Percentiles rank a stretch among this genome's conserved stretches.
Evolutionary conservation across 1,140 invertebrate species (phyloP).

Genomic region (Propsilocerus akamusi): DNA sequence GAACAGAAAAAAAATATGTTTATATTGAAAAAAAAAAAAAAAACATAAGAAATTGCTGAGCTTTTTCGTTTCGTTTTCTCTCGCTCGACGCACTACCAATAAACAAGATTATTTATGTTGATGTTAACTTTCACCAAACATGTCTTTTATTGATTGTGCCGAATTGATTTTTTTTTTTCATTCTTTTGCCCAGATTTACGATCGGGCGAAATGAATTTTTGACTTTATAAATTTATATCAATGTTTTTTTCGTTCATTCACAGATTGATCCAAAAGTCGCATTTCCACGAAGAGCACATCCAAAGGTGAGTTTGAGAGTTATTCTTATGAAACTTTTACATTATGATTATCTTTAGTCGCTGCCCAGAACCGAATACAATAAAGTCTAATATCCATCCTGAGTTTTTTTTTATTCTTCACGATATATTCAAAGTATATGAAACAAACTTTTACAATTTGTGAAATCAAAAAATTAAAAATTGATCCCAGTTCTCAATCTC

Average conservation of each 20-base stretch:
- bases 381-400: no score
- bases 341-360: slow-evolving; percentile 7
- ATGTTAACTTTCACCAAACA: background rate
- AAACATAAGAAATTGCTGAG: background rate
- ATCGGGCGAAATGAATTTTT: no score
- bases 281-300: slow-evolving; percentile 95
- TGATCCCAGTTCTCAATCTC: no score
- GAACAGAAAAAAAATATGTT: no score
- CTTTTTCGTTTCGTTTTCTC: background rate
- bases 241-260: slow-evolving; percentile 27
- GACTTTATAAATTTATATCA: background rate
- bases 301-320: slow-evolving; percentile 62
- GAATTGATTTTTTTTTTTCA: background rate
- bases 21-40: no score
- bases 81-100: background rate
- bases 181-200: background rate
- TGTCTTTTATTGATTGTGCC: background rate
- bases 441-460: no score
- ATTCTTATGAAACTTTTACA: slow-evolving; percentile 1
- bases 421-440: no score
- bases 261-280: slow-evolving; percentile 99
- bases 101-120: no score
- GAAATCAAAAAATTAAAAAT: no score
- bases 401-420: no score
- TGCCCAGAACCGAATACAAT: no score